These are phyloP conservation scores for Priocnemis perturbator DNA, from an alignment of 2,888 invertebrate species.

Conservation along the genomic window DNA sequence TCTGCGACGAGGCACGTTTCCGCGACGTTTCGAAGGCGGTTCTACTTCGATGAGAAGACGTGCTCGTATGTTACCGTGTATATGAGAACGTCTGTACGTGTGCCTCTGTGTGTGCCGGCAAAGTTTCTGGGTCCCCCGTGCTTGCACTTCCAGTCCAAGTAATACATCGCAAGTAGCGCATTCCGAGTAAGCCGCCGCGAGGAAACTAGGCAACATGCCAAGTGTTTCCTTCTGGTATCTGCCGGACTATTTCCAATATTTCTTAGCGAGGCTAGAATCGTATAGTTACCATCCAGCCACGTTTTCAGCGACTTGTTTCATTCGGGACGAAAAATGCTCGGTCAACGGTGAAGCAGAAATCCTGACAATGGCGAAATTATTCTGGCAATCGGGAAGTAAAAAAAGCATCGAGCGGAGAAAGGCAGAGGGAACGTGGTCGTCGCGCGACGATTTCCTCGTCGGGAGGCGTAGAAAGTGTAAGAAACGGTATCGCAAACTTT, in stretches of 20 bases:
- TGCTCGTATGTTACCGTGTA: not conserved
- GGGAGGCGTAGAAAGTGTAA: not conserved
- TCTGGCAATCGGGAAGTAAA: not conserved
- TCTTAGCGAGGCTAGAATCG: constrained; percentile 43
- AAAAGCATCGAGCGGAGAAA: not conserved
- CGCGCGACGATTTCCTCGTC: not conserved
- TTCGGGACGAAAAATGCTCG: not conserved
- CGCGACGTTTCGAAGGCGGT: constrained; percentile 37
- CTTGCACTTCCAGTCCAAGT: constrained; percentile 44
- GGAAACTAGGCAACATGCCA: constrained; percentile 47
- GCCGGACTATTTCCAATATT: constrained; percentile 54
- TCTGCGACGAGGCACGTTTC: constrained; percentile 17
- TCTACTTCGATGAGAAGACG: constrained; percentile 33
- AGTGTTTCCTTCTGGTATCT: constrained; percentile 52
- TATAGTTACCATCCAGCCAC: constrained; percentile 10
- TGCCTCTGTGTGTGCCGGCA: not conserved
- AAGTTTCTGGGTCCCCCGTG: constrained; percentile 2
- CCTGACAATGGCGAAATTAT: not conserved
- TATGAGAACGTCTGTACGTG: constrained; percentile 18
- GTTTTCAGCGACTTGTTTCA: too few relatives aligned
- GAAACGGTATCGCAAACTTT: not conserved
- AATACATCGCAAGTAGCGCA: constrained; percentile 50
- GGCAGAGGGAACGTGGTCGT: not conserved
- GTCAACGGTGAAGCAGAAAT: not conserved
- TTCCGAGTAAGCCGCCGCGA: constrained; percentile 38